Base-by-base conservation (phyloP, 2,797 vertebrate species). In the Myotis planiceps region DNA sequence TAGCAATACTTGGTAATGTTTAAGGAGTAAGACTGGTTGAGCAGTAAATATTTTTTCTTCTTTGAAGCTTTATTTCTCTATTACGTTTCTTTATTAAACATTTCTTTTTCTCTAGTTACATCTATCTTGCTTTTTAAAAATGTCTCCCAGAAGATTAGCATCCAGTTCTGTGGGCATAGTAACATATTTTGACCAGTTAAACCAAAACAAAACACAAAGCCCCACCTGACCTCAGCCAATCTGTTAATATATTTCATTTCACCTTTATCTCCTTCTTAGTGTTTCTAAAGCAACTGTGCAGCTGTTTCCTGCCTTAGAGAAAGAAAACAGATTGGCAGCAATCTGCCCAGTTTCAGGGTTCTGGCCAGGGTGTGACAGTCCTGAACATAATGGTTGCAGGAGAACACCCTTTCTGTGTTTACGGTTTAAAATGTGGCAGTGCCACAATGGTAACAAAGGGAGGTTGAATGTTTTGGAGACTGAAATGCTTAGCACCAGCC, bases 161-260 rank as follows among this genome's bases (percentile, higher is more conserved):
- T 49, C 9, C 23, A 58, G 47, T 79, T 90, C 42, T 42, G 37
- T 58, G 49, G n/a, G 8, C 53, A 42, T 63, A 60, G 49, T 53
- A 45, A 86, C 29, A 45, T 69, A 58, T 72, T 94, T 74, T 79
- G n/a, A 94, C n/a, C 25, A 53, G 25, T 76, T 49, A 39, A 76
- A 34, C 15, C 34, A 68, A 90, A 96, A 47, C 60, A 53, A 65
- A 90, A 53, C 6, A 23, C 58, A 60, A 60, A 89, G 16, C n/a
- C n/a, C 39, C 15, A n/a, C 25, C 42, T 95, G 76, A 49, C 42
- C 34, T 90, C 85, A 51, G 69, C 58, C 84, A 74, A 63, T 55
- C 68, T 92, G 74, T 86, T 93, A 78, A 12, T 86, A 7, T 94
- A 47, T 78, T 97, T 81, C 34, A 32, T 72, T 88, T 95, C 88